Conservation (phyloP, 2,888 invertebrate genomes). For the Conchocele bisecta region DNA sequence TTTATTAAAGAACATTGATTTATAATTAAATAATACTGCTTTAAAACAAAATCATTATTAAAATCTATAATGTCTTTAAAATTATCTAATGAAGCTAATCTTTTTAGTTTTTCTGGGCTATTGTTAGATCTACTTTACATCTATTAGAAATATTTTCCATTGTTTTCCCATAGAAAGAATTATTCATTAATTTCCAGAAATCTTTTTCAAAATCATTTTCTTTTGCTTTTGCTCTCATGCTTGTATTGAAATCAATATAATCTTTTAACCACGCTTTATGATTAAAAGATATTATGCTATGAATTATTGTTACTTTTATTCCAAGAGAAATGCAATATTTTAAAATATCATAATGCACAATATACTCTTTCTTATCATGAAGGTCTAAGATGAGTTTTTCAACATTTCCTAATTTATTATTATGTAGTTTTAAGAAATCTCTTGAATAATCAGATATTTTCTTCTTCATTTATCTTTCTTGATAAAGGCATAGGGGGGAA, state of each 20-base stretch:
- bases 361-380: too few species aligned
- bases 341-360: too few species aligned
- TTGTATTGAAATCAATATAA: conserved; percentile 24
- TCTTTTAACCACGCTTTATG: too few species aligned
- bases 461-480: too few species aligned
- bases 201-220: conserved; percentile 22
- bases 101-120: conserved; percentile 82
- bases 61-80: conserved; percentile 70
- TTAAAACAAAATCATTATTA: conserved; percentile 32
- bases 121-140: conserved; percentile 4
- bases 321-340: too few species aligned
- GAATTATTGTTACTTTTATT: too few species aligned
- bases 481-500: too few species aligned
- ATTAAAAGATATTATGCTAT: too few species aligned
- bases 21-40: conserved; percentile 24
- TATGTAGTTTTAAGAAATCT: too few species aligned
- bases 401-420: too few species aligned
- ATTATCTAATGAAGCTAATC: conserved; percentile 70
- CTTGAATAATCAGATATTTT: too few species aligned
- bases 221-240: conserved; percentile 7
- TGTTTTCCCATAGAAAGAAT: conserved; percentile 17
- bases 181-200: conserved; percentile 27
- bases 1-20: conserved; percentile 35
- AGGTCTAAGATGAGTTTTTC: too few species aligned
- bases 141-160: conserved; percentile 13